Evolutionary conservation across 53 echinoderm and acorn worm genomes (phyloP).

Genomic region (Paracentrotus lividus): DNA sequence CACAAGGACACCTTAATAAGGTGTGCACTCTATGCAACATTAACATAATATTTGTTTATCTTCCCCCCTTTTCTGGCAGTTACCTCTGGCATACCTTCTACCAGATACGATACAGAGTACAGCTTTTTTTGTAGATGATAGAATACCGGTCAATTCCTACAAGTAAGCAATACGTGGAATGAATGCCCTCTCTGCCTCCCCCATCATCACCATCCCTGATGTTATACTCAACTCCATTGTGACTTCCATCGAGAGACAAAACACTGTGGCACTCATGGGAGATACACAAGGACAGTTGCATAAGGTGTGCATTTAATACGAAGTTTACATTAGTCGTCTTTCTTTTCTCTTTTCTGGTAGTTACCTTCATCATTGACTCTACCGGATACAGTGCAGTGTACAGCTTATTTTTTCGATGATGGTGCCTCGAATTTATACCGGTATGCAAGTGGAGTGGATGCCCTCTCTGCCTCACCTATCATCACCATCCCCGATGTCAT

Average conservation of each 20-base stretch:
- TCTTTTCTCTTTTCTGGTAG: not conserved
- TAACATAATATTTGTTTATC: too few species aligned
- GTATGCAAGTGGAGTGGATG: not conserved
- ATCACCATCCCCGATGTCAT: not conserved
- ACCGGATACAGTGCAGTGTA: not conserved
- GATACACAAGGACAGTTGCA: not conserved
- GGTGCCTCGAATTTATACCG: too few species aligned
- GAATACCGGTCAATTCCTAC: not conserved
- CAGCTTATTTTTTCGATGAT: not conserved
- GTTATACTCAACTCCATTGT: not conserved
- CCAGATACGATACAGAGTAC: too few species aligned
- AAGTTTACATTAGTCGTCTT: too few species aligned
- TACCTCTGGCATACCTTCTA: too few species aligned
- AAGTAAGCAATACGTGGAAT: not conserved
- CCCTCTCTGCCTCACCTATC: not conserved
- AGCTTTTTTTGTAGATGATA: too few species aligned
- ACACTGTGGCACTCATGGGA: not conserved
- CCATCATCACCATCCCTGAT: not conserved
- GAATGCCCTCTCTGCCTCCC: not conserved
- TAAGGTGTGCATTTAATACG: not conserved
- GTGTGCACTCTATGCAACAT: not conserved
- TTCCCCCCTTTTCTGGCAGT: too few species aligned
- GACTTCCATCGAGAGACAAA: not conserved
- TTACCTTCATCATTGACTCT: not conserved
- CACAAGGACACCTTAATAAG: not conserved